These are phyloP conservation scores for Tiphia femorata DNA, from an alignment of 2,888 invertebrate species.

Conservation along the genomic window DNA sequence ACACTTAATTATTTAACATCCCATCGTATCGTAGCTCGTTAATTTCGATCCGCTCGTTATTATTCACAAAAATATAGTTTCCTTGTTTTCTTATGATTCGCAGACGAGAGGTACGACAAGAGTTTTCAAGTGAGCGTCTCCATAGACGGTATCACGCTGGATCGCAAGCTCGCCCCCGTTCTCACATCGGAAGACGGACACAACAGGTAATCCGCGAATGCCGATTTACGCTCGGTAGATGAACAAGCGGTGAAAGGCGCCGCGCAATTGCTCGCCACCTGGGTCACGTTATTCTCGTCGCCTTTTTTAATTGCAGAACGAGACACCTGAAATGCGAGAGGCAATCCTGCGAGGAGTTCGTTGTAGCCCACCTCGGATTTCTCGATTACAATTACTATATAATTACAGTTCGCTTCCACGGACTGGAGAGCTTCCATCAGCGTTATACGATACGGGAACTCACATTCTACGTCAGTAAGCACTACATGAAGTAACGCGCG, in stretches of 20 bases:
- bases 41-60: background rate
- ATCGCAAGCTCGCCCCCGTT: constrained; percentile 79
- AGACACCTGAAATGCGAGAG: constrained; percentile 85
- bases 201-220: constrained; percentile 85
- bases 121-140: constrained; percentile 88
- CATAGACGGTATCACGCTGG: constrained; percentile 84
- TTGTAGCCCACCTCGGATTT: constrained; percentile 89
- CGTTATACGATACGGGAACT: constrained; percentile 88
- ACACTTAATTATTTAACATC: too few relatives aligned
- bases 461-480: constrained; percentile 83
- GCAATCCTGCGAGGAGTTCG: constrained; percentile 88
- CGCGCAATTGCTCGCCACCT: background rate
- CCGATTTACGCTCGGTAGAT: too few relatives aligned
- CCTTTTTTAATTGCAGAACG: constrained; percentile 72
- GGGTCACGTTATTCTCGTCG: background rate
- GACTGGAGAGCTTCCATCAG: constrained; percentile 86
- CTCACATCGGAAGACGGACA: constrained; percentile 76
- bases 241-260: too few relatives aligned
- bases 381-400: constrained; percentile 91
- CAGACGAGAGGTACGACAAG: constrained; percentile 92
- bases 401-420: constrained; percentile 86
- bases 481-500: constrained; percentile 29
- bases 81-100: constrained; percentile 13
- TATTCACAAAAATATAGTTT: too few relatives aligned
- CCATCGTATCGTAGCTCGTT: too few relatives aligned